Percentiles rank a stretch among this genome's conserved stretches.
Conservation (phyloP, 2,113 vertebrate genomes). For the Salvelinus alpinus region DNA sequence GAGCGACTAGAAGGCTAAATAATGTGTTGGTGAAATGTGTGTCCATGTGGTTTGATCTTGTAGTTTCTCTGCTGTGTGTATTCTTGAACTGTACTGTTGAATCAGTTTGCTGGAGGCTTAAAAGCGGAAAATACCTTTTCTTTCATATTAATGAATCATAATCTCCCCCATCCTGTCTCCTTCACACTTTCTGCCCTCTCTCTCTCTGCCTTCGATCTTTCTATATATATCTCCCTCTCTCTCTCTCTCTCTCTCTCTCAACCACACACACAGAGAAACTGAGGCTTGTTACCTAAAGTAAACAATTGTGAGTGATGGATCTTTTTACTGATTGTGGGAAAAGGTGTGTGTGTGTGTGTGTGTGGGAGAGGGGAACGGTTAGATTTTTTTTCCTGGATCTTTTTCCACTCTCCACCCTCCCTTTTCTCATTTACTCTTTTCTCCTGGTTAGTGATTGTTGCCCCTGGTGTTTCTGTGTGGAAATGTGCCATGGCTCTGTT, state of each 20-base stretch:
- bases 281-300: conserved; percentile 70
- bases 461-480: neutral
- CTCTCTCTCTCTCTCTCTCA: neutral
- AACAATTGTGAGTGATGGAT: conserved; percentile 77
- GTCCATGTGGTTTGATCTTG: neutral
- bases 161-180: neutral
- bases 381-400: conserved; percentile 40
- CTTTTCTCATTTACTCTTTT: conserved; percentile 7
- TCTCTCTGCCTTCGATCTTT: conserved; percentile 21
- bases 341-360: conserved; percentile 64
- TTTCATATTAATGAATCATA: neutral
- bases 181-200: neutral
- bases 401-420: conserved; percentile 19
- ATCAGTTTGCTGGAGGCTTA: too few species aligned
- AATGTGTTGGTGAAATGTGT: neutral
- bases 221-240: conserved; percentile 5
- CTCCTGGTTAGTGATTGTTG: conserved; percentile 4
- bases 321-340: conserved; percentile 71
- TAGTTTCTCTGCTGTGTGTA: neutral
- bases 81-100: neutral
- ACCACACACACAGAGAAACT: neutral
- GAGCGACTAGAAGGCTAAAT: neutral
- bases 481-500: neutral
- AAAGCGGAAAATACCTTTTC: too few species aligned
- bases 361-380: conserved; percentile 35